phyloP scores from a whole-genome alignment of 2,797 vertebrate genomes.

The Petrocephalus schoutedeni region DNA sequence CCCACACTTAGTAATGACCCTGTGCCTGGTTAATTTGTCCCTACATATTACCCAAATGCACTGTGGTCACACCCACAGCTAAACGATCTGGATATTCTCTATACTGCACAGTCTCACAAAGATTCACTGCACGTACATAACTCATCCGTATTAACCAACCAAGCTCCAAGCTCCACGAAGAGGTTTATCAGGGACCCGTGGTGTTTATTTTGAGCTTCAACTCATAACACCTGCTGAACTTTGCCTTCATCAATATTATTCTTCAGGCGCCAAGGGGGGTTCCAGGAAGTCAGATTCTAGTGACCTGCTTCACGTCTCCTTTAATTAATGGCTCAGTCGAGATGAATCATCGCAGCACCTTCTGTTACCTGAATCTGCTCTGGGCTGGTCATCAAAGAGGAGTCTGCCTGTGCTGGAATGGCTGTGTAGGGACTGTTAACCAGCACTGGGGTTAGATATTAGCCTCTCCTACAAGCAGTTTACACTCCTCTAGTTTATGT shows the following conservation, averaged over 20 bases:
- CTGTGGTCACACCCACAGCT: neutral
- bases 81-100: neutral
- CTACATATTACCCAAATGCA: neutral
- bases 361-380: conserved; percentile 22
- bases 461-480: neutral
- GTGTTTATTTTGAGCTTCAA: neutral
- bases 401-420: neutral
- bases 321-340: conserved; percentile 31
- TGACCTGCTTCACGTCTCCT: neutral
- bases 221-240: neutral
- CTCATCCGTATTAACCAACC: neutral
- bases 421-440: neutral
- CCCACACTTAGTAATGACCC: neutral
- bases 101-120: neutral
- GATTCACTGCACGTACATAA: neutral
- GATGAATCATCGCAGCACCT: conserved; percentile 33
- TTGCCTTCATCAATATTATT: neutral
- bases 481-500: no score
- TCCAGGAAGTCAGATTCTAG: neutral
- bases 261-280: neutral
- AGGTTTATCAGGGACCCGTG: no score
- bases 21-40: neutral
- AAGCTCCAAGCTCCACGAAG: neutral
- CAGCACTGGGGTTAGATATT: neutral
- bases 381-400: neutral